phyloP scores from a whole-genome alignment of 2,797 vertebrate genomes.

The Catostomus latipinnis region DNA sequence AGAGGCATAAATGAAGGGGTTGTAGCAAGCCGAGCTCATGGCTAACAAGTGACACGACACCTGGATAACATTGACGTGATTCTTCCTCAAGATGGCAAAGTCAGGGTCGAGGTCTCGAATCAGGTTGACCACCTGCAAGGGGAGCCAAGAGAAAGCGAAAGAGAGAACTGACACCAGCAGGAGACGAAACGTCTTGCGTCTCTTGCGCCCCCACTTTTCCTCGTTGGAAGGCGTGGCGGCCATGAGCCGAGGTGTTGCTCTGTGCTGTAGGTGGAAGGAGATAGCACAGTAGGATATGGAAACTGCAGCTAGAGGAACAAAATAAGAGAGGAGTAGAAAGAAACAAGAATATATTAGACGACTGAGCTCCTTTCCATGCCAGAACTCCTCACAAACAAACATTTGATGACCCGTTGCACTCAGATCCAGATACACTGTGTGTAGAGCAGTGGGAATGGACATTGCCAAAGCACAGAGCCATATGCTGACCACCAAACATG shows the following conservation, averaged over 20 bases:
- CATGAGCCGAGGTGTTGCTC: conserved; percentile 74
- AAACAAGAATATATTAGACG: conserved; percentile 85
- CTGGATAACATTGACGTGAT: conserved; percentile 86
- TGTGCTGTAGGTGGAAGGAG: conserved; percentile 77
- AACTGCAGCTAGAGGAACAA: conserved; percentile 83
- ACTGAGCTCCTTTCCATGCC: conserved; percentile 79
- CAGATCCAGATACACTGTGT: conserved; percentile 85
- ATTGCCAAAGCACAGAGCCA: conserved; percentile 82
- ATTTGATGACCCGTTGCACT: conserved; percentile 80
- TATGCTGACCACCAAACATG: conserved; percentile 77
- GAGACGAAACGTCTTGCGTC: conserved; percentile 84
- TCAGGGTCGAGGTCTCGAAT: conserved; percentile 88
- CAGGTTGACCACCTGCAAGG: conserved; percentile 88
- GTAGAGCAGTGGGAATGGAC: conserved; percentile 78
- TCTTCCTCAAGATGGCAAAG: conserved; percentile 86
- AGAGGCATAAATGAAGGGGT: conserved; percentile 91
- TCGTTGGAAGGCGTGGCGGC: conserved; percentile 69
- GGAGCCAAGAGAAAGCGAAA: conserved; percentile 89
- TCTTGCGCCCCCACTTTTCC: conserved; percentile 80
- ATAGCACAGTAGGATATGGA: conserved; percentile 88
- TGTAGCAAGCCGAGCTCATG: conserved; percentile 92
- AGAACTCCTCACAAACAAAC: conserved; percentile 89
- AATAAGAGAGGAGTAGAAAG: conserved; percentile 85
- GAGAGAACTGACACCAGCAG: conserved; percentile 83
- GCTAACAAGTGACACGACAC: conserved; percentile 87